A percentile compares a stretch with the other conserved stretches of the same genome.
phyloP scores from a whole-genome alignment of 2,113 vertebrate species.

The Cyrtonyx montezumae region DNA sequence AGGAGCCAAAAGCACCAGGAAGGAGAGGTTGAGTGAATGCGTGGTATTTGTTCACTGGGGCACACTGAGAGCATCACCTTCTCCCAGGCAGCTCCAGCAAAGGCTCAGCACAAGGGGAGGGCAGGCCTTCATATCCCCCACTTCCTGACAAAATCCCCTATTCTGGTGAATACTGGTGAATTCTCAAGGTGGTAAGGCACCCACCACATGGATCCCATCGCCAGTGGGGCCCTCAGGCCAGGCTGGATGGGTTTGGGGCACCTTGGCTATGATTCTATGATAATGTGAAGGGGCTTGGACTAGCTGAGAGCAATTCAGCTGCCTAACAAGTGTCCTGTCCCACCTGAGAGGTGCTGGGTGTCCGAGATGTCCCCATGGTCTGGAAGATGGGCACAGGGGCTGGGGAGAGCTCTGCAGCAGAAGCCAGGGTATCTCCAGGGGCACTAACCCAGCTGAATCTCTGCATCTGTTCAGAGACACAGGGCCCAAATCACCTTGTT shows the following conservation, averaged over 20 bases:
- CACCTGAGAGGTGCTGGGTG: background rate
- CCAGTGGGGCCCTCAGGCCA: background rate
- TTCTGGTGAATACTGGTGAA: background rate
- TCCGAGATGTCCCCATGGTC: background rate
- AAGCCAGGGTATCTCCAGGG: background rate
- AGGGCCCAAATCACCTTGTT: slow-evolving; percentile 82
- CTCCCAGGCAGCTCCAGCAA: background rate
- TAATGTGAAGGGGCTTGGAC: background rate
- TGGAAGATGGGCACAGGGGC: background rate
- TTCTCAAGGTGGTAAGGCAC: background rate
- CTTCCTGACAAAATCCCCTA: background rate
- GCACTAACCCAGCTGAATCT: background rate
- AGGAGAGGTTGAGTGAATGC: background rate
- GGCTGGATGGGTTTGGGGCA: background rate
- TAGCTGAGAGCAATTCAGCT: background rate
- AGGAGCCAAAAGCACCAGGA: background rate
- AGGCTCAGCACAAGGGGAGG: background rate
- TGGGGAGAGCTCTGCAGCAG: background rate
- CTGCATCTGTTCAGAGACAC: background rate
- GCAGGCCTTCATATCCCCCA: background rate
- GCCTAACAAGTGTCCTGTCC: background rate
- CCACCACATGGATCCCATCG: background rate
- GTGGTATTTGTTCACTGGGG: background rate
- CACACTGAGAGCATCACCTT: too few relatives aligned
- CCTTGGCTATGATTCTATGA: background rate